These are phyloP conservation scores for Mermis nigrescens DNA, from an alignment of 2,888 invertebrate genomes.

Conservation along the genomic window DNA sequence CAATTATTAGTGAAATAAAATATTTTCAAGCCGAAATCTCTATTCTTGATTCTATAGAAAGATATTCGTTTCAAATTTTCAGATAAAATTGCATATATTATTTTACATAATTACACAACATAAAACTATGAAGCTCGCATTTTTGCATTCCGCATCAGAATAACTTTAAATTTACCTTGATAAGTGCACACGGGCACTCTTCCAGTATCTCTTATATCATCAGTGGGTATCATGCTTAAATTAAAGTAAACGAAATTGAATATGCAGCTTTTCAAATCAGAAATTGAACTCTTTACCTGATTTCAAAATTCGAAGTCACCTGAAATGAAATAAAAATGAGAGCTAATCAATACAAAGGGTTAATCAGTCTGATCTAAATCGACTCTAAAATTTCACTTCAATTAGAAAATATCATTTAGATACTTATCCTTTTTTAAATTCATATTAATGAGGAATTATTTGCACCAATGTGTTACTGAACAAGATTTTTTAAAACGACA, in stretches of 20 bases:
- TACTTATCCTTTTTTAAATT: too few relatives aligned
- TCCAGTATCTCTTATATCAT: conserved; percentile 7
- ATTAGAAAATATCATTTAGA: too few relatives aligned
- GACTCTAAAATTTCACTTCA: too few relatives aligned
- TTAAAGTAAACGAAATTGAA: neutral
- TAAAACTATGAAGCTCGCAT: neutral
- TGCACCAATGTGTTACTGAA: too few relatives aligned
- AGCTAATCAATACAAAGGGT: too few relatives aligned
- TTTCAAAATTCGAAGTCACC: conserved; percentile 1
- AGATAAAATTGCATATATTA: too few relatives aligned
- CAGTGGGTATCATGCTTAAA: conserved; percentile 12
- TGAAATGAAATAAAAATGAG: neutral
- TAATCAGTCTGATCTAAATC: too few relatives aligned
- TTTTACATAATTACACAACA: neutral
- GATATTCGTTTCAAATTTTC: too few relatives aligned
- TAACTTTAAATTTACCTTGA: neutral
- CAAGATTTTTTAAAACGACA: too few relatives aligned
- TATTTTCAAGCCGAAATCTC: too few relatives aligned
- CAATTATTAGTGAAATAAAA: too few relatives aligned
- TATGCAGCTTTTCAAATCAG: neutral
- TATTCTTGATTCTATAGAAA: neutral
- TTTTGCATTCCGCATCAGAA: neutral
- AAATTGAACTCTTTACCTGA: neutral
- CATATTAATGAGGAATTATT: too few relatives aligned
- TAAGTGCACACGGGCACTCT: conserved; percentile 12